These are phyloP conservation scores for Manis javanica DNA, from an alignment of 2,797 vertebrate genomes.

Conservation along the genomic window DNA sequence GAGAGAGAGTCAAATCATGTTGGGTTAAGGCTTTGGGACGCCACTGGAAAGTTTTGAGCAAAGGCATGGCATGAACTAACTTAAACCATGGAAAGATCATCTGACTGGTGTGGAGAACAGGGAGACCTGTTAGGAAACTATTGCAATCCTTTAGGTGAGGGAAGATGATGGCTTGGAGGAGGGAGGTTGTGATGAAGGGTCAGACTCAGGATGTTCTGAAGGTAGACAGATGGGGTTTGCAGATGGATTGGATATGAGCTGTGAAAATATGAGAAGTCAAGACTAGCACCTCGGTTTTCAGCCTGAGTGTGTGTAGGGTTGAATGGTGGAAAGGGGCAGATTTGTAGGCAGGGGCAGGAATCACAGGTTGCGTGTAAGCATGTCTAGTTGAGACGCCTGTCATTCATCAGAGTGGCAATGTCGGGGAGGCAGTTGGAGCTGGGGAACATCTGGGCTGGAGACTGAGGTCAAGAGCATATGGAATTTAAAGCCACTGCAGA, in stretches of 20 bases:
- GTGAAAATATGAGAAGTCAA: background rate
- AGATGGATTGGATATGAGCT: background rate
- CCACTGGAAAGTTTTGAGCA: background rate
- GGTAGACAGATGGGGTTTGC: background rate
- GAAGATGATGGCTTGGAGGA: background rate
- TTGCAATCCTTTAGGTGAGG: background rate
- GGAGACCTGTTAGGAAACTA: background rate
- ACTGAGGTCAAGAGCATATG: background rate
- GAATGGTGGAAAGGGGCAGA: background rate
- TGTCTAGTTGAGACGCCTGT: background rate
- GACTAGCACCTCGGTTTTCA: background rate
- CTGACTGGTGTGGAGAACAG: background rate
- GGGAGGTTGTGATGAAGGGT: background rate
- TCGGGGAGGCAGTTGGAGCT: background rate
- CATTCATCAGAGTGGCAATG: background rate
- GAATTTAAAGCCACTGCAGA: background rate
- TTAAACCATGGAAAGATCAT: background rate
- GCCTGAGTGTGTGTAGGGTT: background rate
- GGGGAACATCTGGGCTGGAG: background rate
- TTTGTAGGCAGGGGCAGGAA: background rate
- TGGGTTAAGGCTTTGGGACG: background rate
- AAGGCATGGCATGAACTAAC: background rate
- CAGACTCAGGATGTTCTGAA: background rate
- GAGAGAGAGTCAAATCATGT: background rate
- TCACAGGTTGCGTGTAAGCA: background rate